Evolutionary conservation across 2,888 invertebrate species (phyloP).

Genomic region (Muscina levida): DNA sequence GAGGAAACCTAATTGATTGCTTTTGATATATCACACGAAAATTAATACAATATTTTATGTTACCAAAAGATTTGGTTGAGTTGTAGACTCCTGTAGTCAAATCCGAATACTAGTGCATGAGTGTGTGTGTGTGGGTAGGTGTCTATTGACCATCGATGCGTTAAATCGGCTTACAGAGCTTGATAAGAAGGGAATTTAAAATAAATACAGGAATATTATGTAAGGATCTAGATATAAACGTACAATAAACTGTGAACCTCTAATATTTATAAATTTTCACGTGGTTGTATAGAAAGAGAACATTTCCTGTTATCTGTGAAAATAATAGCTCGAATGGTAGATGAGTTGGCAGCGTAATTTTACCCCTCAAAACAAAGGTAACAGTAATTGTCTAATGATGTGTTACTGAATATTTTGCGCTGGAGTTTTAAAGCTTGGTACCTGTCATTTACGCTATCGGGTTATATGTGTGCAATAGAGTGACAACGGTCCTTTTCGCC

Average conservation of each 20-base stretch:
- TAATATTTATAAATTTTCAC: no score
- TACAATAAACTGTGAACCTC: neutral
- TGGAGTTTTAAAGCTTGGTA: no score
- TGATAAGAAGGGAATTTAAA: no score
- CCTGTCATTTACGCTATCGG: no score
- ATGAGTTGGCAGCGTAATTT: slow-evolving; percentile 24
- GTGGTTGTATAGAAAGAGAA: neutral
- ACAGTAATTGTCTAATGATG: slow-evolving; percentile 40
- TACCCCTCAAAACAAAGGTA: neutral
- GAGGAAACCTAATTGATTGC: slow-evolving; percentile 44
- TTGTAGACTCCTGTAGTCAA: slow-evolving; percentile 4
- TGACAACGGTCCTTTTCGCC: no score
- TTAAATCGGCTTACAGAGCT: slow-evolving; percentile 16
- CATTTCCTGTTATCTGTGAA: slow-evolving; percentile 22
- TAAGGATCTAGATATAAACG: neutral
- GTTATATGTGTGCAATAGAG: no score
- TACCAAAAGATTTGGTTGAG: slow-evolving; percentile 15
- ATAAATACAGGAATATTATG: no score
- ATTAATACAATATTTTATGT: slow-evolving; percentile 40
- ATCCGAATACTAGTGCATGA: no score
- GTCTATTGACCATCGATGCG: slow-evolving; percentile 16
- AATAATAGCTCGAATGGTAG: slow-evolving; percentile 24
- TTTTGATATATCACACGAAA: slow-evolving; percentile 27
- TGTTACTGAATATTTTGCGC: slow-evolving; percentile 26
- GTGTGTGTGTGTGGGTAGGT: no score